Evolutionary conservation across 2,888 invertebrate genomes (phyloP), one percentile per base, ranked within the genome.

Genomic region (Erebia ligea): DNA sequence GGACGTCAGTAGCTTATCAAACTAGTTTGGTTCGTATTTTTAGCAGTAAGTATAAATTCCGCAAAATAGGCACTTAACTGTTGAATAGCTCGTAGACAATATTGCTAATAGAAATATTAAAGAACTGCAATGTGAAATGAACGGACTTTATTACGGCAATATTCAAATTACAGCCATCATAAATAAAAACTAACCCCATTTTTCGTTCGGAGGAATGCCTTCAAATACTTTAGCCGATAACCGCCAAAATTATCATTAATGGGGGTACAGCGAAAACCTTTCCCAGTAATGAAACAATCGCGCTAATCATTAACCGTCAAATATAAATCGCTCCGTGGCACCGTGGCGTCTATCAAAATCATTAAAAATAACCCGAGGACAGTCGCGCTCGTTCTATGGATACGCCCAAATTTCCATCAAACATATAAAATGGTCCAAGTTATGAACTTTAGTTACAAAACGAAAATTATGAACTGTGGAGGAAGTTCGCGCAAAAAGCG

Each of bases 331-430:
- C 68, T 72, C 61, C 54, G 57, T 57, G 45, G 68, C 62, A 67
- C 65, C 58, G 67, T 48, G 58, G 72, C 70, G 68, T 74, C 74
- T 72, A 74, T 74, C 70, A 70, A 67, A 70, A 74, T 76, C 75
- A 73, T 76, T 75, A 87, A 89, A 89, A 83, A 82, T 84, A 88
- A 87, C 82, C 80, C 80, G 85, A 86, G 89, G 88, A 88, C 87
- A 87, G 83, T 82, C 82, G 79, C 77, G 80, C 81, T 83, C 86
- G 88, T 89, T 91, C 89, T 90, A 91, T 91, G 92, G 88, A 82
- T 87, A 89, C 91, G 85, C 91, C 92, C 91, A 86, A 89, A 89
- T 88, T 88, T 88, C 86, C 88, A 89, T 91, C 92, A 91, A 90
- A 91, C 86, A 80, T 85, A 80, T 80, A 75, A 74, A 67, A 62